Base-by-base conservation (phyloP, 2,888 invertebrate genomes). In the Mongoloraphidia duomilia region DNA sequence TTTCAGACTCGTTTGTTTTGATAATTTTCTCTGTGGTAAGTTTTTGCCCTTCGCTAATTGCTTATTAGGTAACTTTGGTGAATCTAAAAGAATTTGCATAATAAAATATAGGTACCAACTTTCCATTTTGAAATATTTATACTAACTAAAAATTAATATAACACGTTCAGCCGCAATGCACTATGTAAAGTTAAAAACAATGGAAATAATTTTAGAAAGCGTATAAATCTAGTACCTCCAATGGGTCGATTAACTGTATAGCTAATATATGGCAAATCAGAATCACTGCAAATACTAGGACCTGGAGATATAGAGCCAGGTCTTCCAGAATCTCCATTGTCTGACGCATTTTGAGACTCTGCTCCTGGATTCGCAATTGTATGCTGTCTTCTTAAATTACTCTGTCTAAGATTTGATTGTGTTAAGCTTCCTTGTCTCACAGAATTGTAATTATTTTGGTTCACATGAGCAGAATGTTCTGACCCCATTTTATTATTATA, bases 201-300 rank as follows among this genome's bases (percentile, higher is more conserved):
- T 14, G 13, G 10, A 35, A 47, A 12, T 26, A 37, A 5, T 37
- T 26, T 12, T 13, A 11, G 12, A 36, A 5, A 43, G 39, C 34
- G 38, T 49, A 52, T 36, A 40, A 10, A 47, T 36, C 44, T 49
- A 55, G 58, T 63, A 82, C 84, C 85, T 60, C 90, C 90, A 47
- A 92, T 92, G 9, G 91, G 90, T 49, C 89, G 72, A 62, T 88
- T 90, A 0, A 86, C 85, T 0, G 91, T 91, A 57, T 93, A 92
- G 0, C 91, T 91, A 58, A 92, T 88, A 64, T 92, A 92, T 0
- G 92, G 92, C 47, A 92, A 69, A 64, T 92, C 92, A 0, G 88
- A 84, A 63, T 90, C 89, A 0, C 88, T 88, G 62, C 91, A 91
- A 9, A 92, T 82, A 58, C 90, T 91, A 0, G 89, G 83, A 0